Percentiles rank a stretch among this genome's conserved stretches.
Evolutionary conservation across 2,888 invertebrate species (phyloP).

Genomic region (Drosophila austrosaltans): DNA sequence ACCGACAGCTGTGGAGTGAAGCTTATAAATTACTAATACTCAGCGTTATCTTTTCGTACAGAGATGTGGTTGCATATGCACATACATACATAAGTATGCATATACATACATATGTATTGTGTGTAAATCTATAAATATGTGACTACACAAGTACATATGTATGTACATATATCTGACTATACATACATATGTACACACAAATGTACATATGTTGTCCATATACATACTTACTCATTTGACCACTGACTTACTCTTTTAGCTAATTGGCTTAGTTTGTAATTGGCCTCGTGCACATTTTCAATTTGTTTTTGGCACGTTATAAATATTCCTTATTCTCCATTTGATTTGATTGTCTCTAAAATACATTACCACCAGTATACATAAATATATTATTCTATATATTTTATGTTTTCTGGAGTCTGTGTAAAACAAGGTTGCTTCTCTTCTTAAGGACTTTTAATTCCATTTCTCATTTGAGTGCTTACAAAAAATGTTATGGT

Average conservation of each 20-base stretch:
- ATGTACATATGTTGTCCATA: constrained; percentile 33
- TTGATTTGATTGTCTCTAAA: constrained; percentile 41
- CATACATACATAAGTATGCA: constrained; percentile 29
- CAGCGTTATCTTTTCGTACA: constrained; percentile 51
- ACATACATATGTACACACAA: constrained; percentile 28
- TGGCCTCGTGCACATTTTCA: background rate
- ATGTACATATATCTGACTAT: background rate
- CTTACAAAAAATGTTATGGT: too few relatives aligned
- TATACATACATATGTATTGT: constrained; percentile 20
- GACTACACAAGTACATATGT: background rate
- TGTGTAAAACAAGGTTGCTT: constrained; percentile 1
- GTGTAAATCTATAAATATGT: background rate
- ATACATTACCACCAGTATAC: constrained; percentile 10
- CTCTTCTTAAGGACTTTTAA: background rate
- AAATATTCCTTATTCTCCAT: constrained; percentile 31
- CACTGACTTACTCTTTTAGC: constrained; percentile 29
- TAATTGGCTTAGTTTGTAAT: constrained; percentile 35
- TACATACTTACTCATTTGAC: background rate
- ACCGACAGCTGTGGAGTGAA: constrained; percentile 35
- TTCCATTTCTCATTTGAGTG: background rate
- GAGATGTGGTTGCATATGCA: constrained; percentile 35
- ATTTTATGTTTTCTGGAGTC: background rate
- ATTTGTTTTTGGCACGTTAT: constrained; percentile 24
- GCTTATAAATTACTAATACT: constrained; percentile 74
- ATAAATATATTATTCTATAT: too few relatives aligned